Conservation (phyloP, 2,797 vertebrate species). For the Xenopus petersii region DNA sequence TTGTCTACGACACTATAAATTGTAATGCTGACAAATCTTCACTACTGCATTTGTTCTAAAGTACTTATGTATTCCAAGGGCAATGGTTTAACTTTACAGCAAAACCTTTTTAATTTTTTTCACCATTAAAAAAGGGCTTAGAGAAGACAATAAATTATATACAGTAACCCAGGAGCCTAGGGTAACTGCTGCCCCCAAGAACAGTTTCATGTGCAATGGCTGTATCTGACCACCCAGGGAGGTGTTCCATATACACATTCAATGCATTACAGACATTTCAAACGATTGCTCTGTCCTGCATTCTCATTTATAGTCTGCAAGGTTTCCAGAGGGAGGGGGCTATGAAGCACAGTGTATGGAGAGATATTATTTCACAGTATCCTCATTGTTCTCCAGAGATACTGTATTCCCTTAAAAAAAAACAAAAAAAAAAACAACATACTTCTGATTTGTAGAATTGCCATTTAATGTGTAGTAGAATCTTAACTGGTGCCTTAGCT, state of each 20-base stretch:
- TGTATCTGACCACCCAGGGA: conserved; percentile 25
- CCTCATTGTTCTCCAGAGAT: conserved; percentile 21
- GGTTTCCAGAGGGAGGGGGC: not conserved
- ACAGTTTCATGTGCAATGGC: not conserved
- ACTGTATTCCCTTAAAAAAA: too few relatives aligned
- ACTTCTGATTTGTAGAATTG: conserved; percentile 19
- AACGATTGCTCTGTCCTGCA: not conserved
- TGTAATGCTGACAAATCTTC: too few relatives aligned
- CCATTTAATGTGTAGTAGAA: conserved; percentile 20
- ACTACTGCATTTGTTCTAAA: too few relatives aligned
- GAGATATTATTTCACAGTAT: conserved; percentile 2
- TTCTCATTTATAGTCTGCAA: conserved; percentile 22
- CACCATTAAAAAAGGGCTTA: too few relatives aligned
- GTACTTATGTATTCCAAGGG: too few relatives aligned
- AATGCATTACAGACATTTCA: not conserved
- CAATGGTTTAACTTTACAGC: too few relatives aligned
- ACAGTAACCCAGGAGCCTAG: not conserved
- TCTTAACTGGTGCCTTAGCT: conserved; percentile 1
- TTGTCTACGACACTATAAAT: too few relatives aligned
- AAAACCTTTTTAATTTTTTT: too few relatives aligned
- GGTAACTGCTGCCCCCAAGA: not conserved
- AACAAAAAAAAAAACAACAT: conserved; percentile 18
- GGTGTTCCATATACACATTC: not conserved
- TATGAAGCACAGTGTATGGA: conserved; percentile 9
- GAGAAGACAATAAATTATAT: conserved; percentile 21